Percentiles rank a stretch among this genome's conserved stretches.
Evolutionary conservation across 2,888 invertebrate genomes (phyloP).

Genomic region (Cylloceria caligata): DNA sequence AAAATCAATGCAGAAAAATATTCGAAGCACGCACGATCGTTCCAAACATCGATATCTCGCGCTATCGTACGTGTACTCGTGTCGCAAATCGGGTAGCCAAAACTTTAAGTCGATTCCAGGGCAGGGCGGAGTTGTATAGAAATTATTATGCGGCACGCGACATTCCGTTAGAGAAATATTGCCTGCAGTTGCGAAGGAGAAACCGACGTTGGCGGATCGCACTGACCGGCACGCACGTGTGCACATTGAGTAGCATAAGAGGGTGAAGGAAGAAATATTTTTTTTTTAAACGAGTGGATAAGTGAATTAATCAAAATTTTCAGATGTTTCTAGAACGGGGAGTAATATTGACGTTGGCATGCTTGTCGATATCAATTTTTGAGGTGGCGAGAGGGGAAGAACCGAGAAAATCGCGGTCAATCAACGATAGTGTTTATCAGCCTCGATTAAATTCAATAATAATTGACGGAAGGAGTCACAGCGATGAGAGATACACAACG

Average conservation of each 20-base stretch:
- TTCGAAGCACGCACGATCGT: slow-evolving; percentile 21
- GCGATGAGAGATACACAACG: not conserved
- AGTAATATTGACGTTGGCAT: slow-evolving; percentile 16
- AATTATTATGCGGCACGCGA: slow-evolving; percentile 42
- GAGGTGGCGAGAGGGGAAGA: slow-evolving; percentile 10
- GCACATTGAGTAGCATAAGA: too few species aligned
- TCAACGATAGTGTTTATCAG: slow-evolving; percentile 26
- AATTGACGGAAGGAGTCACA: slow-evolving; percentile 22
- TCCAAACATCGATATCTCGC: not conserved
- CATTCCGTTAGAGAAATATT: slow-evolving; percentile 46
- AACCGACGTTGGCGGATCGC: slow-evolving; percentile 50
- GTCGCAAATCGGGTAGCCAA: slow-evolving; percentile 51
- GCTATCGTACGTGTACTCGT: slow-evolving; percentile 19
- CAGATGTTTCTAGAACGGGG: slow-evolving; percentile 52
- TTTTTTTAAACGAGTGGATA: slow-evolving; percentile 9
- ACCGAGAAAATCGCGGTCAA: slow-evolving; percentile 46
- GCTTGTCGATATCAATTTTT: slow-evolving; percentile 26
- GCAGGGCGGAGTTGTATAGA: slow-evolving; percentile 20
- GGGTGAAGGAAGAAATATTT: too few species aligned
- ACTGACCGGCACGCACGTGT: not conserved
- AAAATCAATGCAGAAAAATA: slow-evolving; percentile 12
- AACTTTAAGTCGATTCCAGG: slow-evolving; percentile 61
- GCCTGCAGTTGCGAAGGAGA: slow-evolving; percentile 60
- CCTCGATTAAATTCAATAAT: slow-evolving; percentile 35
- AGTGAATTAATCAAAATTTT: slow-evolving; percentile 24